Conservation (phyloP, 2,113 vertebrate species). For the Microtus ochrogaster region DNA sequence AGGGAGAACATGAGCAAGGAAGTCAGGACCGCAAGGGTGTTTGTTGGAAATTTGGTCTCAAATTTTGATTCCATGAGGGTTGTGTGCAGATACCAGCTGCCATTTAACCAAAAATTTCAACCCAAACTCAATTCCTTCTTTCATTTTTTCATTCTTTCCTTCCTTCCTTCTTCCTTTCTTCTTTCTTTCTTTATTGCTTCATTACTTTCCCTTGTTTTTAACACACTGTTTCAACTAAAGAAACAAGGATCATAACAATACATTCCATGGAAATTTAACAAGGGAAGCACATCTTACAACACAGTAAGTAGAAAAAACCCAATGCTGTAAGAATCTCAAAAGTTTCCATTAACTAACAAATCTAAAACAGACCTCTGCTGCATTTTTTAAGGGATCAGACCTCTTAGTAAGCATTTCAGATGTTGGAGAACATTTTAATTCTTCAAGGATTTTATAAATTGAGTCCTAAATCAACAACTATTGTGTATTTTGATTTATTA, state of each 20-base stretch:
- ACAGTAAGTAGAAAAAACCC: neutral
- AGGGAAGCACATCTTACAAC: neutral
- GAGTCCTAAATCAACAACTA: neutral
- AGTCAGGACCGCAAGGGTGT: no score
- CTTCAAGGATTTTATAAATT: neutral
- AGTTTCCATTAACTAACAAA: neutral
- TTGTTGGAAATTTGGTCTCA: neutral
- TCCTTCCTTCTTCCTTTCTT: no score
- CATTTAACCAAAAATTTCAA: neutral
- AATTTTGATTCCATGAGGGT: neutral
- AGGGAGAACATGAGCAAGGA: no score
- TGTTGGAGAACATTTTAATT: neutral
- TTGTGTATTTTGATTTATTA: neutral
- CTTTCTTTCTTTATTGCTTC: no score
- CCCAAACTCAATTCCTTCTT: neutral
- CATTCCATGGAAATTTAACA: neutral
- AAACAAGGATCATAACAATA: neutral
- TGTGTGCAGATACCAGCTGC: neutral
- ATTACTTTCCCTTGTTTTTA: neutral
- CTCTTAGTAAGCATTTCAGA: neutral
- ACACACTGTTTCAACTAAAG: neutral
- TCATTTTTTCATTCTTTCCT: no score
- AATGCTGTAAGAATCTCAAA: neutral
- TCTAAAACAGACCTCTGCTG: neutral
- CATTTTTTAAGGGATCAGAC: fast-evolving